A percentile compares a stretch with the other conserved stretches of the same genome.
phyloP scores from a whole-genome alignment of 2,797 vertebrate genomes.

The Xiphophorus birchmanni region DNA sequence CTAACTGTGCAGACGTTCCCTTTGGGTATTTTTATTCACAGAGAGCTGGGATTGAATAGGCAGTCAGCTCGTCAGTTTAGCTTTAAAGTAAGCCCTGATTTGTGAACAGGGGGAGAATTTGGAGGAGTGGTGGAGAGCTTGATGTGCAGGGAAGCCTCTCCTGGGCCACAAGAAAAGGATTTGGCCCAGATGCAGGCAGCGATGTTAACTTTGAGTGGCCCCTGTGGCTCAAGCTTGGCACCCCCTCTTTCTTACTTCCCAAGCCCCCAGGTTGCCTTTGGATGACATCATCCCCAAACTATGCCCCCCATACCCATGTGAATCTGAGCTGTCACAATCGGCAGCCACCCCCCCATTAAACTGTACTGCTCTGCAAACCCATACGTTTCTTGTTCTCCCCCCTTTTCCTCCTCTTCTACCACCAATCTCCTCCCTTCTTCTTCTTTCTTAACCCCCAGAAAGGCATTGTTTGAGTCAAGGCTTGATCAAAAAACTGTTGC shows the following conservation, averaged over 20 bases:
- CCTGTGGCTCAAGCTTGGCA: conserved; percentile 77
- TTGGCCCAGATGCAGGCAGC: conserved; percentile 85
- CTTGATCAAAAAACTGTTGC: conserved; percentile 99
- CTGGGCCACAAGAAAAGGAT: conserved; percentile 78
- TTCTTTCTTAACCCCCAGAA: conserved; percentile 86
- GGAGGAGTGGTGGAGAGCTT: conserved; percentile 62
- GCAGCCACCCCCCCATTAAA: conserved; percentile 83
- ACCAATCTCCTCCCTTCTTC: conserved; percentile 82
- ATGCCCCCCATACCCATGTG: conserved; percentile 97
- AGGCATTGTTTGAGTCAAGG: conserved; percentile 89
- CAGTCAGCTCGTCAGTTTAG: conserved; percentile 64
- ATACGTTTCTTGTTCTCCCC: conserved; percentile 79
- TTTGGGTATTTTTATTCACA: conserved; percentile 44
- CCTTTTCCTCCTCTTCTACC: conserved; percentile 57
- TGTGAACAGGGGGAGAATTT: conserved; percentile 54
- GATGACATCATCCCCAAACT: conserved; percentile 99
- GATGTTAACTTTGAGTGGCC: conserved; percentile 88
- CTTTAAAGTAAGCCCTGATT: conserved; percentile 62
- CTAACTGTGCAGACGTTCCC: conserved; percentile 2
- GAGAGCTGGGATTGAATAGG: conserved; percentile 46
- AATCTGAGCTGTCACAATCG: conserved; percentile 93
- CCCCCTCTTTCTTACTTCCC: conserved; percentile 81
- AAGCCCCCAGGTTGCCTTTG: conserved; percentile 95
- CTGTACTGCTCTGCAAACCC: conserved; percentile 90
- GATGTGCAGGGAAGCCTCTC: conserved; percentile 70